Base-by-base conservation (phyloP, 2,888 invertebrate species). In the Mythimna pallens region DNA sequence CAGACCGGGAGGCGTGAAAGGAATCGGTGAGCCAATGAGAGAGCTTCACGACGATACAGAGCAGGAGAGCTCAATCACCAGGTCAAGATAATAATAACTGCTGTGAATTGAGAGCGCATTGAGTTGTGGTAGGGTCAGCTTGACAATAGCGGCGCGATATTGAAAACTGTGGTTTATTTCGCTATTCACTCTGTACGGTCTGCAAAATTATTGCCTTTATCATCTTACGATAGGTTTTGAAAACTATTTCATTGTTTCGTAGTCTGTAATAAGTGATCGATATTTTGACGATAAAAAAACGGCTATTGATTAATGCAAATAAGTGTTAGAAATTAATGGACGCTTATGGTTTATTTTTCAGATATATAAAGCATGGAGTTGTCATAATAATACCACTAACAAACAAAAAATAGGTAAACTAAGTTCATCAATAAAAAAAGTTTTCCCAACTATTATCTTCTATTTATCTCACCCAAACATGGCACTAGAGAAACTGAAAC, bases 21-120 rank as follows among this genome's bases (percentile, higher is more conserved):
- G 77, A 91, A 89, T 84, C 80, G 71, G 81, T 76, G 80, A 86
- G 81, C 96, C 96, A 96, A 96, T 96, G 85, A 87, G 87, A 86
- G 83, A 62, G 78, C 81, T 85, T 86, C 81, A 78, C 82, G 85
- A 84, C 90, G 92, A 93, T 93, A 88, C 92, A 93, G 93, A 95
- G 95, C 93, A 94, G 93, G 93, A 94, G 94, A 94, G 95, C 94
- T 95, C 95, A 94, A 95, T 95, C 95, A 94, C 94, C 94, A 93
- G 96, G 95, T 95, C 95, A 94, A 95, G 95, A 95, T 95, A 95
- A 95, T 95, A 95, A 95, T 95, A 95, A 95, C 94, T 94, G 94
- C 93, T 92, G 93, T 92, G 96, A 95, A 96, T 96, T 95, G 95
- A 95, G 94, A 95, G 95, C 94, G 95, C 94, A 94, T 95, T 94